Evolutionary conservation across 2,888 invertebrate genomes (phyloP).

Genomic region (Labia minor): DNA sequence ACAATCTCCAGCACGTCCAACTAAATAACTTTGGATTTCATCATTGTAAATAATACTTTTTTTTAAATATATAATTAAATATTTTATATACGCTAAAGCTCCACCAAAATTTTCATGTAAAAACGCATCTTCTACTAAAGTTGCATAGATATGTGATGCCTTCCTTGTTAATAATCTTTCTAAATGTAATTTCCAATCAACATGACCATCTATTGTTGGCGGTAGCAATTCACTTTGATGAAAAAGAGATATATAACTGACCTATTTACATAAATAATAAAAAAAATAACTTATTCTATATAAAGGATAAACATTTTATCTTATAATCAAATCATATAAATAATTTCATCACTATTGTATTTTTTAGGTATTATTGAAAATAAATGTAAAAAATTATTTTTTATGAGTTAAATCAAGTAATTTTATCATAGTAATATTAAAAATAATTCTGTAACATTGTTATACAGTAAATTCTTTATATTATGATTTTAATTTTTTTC

Average conservation of each 20-base stretch:
- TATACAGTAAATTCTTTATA: conserved; percentile 15
- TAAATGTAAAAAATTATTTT: too few species aligned
- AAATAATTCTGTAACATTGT: too few species aligned
- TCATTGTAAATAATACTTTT: background rate
- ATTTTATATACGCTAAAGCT: conserved; percentile 18
- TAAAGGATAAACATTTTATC: too few species aligned
- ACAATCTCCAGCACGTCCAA: conserved; percentile 73
- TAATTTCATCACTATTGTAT: too few species aligned
- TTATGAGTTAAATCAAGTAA: too few species aligned
- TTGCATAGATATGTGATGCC: conserved; percentile 69
- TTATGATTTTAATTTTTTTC: conserved; percentile 20
- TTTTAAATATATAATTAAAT: background rate
- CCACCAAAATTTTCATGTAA: conserved; percentile 40
- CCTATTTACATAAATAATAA: background rate
- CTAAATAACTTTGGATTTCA: conserved; percentile 52
- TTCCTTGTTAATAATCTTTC: conserved; percentile 73
- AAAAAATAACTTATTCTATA: too few species aligned
- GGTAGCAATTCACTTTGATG: background rate
- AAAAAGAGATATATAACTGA: background rate
- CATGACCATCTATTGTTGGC: conserved; percentile 26
- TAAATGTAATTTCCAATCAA: conserved; percentile 69
- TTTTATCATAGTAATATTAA: too few species aligned
- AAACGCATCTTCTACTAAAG: conserved; percentile 63
- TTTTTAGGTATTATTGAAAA: too few species aligned
- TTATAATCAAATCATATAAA: too few species aligned